Percentiles rank a stretch among this genome's conserved stretches.
phyloP scores from a whole-genome alignment of 2,113 vertebrate genomes.

The Dicaeum eximium region DNA sequence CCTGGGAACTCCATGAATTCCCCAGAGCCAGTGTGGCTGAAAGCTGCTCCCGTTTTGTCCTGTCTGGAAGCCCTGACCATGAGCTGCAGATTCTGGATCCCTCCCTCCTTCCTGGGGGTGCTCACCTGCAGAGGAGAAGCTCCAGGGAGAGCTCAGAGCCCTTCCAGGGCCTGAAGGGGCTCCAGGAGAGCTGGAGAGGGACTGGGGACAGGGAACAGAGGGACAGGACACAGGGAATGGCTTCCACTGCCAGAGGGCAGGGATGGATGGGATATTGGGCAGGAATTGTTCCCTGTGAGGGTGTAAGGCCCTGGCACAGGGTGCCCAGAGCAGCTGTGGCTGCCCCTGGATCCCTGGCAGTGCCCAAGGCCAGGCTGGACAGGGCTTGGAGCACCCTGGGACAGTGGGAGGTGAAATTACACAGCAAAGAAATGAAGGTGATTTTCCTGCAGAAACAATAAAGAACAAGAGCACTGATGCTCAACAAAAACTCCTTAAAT shows the following conservation, averaged over 20 bases:
- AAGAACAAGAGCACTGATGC: not conserved
- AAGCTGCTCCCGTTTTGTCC: not conserved
- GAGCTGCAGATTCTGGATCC: not conserved
- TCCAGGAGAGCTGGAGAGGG: not conserved
- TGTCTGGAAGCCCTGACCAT: not conserved
- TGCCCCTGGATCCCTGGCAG: not conserved
- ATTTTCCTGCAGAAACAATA: not conserved
- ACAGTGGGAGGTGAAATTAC: not conserved
- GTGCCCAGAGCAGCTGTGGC: not conserved
- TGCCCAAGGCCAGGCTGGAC: fast-evolving
- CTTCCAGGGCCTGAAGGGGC: not conserved
- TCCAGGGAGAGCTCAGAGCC: not conserved
- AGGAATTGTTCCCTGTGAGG: not conserved
- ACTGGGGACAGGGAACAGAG: not conserved
- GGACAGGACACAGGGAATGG: not conserved
- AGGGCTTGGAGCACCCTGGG: fast-evolving
- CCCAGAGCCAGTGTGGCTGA: not conserved
- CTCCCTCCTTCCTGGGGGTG: not conserved
- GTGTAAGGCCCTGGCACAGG: not conserved
- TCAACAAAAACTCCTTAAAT: fast-evolving
- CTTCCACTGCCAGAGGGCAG: not conserved
- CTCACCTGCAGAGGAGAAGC: not conserved
- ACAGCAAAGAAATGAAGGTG: not conserved
- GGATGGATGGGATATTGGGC: fast-evolving
- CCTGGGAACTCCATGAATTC: not conserved